These are phyloP conservation scores for Drepana falcataria DNA, from an alignment of 2,888 invertebrate species.

Conservation along the genomic window DNA sequence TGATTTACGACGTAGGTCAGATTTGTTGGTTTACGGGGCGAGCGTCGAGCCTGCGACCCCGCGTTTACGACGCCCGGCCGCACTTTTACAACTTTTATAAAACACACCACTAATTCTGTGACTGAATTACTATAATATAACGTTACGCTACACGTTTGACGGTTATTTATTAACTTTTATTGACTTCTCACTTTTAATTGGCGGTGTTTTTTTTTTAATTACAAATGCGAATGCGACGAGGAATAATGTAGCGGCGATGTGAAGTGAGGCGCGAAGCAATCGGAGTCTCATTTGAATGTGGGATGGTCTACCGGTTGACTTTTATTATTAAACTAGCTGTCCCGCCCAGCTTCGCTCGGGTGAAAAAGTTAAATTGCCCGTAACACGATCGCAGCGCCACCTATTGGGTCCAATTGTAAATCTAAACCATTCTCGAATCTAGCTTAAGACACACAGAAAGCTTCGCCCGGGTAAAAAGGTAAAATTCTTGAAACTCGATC, in stretches of 20 bases:
- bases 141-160: conserved; percentile 33
- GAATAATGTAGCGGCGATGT: conserved; percentile 16
- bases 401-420: no score
- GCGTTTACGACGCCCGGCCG: conserved; percentile 56
- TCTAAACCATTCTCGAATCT: no score
- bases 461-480: no score
- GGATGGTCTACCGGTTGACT: conserved; percentile 43
- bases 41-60: conserved; percentile 63
- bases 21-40: conserved; percentile 73
- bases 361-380: no score
- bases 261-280: conserved; percentile 51
- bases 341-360: no score
- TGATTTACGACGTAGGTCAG: conserved; percentile 76
- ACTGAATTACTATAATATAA: conserved; percentile 31
- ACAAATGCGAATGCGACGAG: conserved; percentile 7
- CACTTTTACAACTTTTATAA: conserved; percentile 65
- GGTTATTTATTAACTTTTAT: conserved; percentile 29
- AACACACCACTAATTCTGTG: conserved; percentile 31
- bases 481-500: no score
- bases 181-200: conserved; percentile 39
- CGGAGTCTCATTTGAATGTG: conserved; percentile 54
- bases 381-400: no score
- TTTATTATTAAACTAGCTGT: conserved; percentile 43
- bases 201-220: conserved; percentile 16
- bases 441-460: no score